Percentiles rank a stretch among this genome's conserved stretches.
Evolutionary conservation across 2,797 vertebrate genomes (phyloP).

Genomic region (Acanthopagrus latus): DNA sequence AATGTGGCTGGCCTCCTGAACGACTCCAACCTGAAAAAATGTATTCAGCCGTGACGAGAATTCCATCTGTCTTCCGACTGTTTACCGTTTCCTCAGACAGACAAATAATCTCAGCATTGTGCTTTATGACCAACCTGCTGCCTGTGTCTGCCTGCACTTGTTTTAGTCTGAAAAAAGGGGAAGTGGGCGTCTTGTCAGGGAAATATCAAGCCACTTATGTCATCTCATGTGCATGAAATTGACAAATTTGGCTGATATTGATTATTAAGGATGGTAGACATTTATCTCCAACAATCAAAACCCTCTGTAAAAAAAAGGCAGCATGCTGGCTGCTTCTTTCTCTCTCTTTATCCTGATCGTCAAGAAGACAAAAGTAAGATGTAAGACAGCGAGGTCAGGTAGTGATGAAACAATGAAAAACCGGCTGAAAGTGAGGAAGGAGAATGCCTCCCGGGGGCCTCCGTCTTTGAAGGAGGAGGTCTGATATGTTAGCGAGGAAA

Average conservation of each 20-base stretch:
- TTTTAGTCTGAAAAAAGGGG: background rate
- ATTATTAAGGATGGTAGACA: constrained; percentile 1
- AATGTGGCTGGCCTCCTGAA: constrained; percentile 40
- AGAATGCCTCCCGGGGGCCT: constrained; percentile 36
- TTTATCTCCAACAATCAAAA: constrained; percentile 29
- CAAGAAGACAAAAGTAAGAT: constrained; percentile 47
- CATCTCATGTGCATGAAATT: background rate
- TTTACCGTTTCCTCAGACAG: constrained; percentile 62
- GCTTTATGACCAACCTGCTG: constrained; percentile 19
- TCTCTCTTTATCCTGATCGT: constrained; percentile 31
- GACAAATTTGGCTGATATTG: background rate
- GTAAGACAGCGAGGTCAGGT: constrained; percentile 39
- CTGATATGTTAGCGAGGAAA: constrained; percentile 58
- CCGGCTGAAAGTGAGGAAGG: constrained; percentile 34
- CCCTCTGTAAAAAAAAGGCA: constrained; percentile 1
- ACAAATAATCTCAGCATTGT: constrained; percentile 47
- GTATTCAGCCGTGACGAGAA: constrained; percentile 20
- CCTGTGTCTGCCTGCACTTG: background rate
- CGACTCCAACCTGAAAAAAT: constrained; percentile 59
- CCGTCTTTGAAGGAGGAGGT: constrained; percentile 57
- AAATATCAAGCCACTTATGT: background rate
- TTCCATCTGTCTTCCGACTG: constrained; percentile 60
- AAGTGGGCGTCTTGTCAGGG: background rate
- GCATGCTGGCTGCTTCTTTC: background rate
- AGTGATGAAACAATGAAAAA: constrained; percentile 56